A percentile compares a stretch with the other conserved stretches of the same genome.
These are phyloP conservation scores for Yponomeuta evonymella DNA, from an alignment of 2,888 invertebrate genomes.

Conservation along the genomic window DNA sequence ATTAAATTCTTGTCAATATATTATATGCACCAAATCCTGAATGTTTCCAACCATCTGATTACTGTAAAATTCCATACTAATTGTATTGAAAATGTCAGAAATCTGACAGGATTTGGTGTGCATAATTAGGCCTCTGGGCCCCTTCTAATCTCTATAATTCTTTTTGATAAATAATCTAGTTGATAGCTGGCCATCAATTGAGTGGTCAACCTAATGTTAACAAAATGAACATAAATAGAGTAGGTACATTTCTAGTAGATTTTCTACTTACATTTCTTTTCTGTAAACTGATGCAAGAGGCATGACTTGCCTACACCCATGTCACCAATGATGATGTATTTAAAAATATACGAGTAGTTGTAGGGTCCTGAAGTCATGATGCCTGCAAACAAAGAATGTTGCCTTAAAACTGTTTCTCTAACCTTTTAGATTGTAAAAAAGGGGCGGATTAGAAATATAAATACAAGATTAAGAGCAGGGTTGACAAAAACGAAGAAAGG, in stretches of 20 bases:
- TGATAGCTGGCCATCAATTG: too few relatives aligned
- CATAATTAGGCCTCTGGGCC: too few relatives aligned
- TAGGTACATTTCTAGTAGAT: neutral
- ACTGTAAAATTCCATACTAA: too few relatives aligned
- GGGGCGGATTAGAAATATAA: neutral
- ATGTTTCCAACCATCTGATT: too few relatives aligned
- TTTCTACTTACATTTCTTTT: slow-evolving; percentile 94
- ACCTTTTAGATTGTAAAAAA: neutral
- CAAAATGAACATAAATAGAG: too few relatives aligned
- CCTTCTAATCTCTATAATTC: too few relatives aligned
- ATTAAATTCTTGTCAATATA: too few relatives aligned
- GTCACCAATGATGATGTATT: slow-evolving; percentile 99
- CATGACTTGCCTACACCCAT: slow-evolving; percentile 99
- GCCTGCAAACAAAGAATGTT: slow-evolving; percentile 18
- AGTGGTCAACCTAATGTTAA: too few relatives aligned
- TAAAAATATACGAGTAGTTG: slow-evolving; percentile 99
- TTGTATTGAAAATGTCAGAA: too few relatives aligned
- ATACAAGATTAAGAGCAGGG: neutral
- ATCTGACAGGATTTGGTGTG: too few relatives aligned
- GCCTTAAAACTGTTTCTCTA: neutral
- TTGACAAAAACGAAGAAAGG: neutral
- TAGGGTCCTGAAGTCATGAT: slow-evolving; percentile 97
- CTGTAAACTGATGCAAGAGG: slow-evolving; percentile 98
- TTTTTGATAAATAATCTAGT: too few relatives aligned
- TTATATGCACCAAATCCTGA: too few relatives aligned